Evolutionary conservation across 2,888 invertebrate species (phyloP).

Genomic region (Synergus umbraculus): DNA sequence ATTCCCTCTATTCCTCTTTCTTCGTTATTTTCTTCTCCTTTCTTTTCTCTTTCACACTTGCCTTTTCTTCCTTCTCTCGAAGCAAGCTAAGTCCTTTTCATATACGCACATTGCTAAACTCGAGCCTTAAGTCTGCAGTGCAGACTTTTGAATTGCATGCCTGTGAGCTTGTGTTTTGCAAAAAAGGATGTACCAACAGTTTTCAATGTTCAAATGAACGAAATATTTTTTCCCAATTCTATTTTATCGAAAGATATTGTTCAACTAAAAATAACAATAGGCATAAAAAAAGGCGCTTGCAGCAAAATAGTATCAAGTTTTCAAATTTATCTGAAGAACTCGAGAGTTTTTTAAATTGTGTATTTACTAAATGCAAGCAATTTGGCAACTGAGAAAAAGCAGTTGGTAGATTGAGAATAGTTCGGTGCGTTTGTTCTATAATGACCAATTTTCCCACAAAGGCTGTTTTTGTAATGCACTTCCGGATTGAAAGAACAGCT

Average conservation of each 20-base stretch:
- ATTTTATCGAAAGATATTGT: too few species aligned
- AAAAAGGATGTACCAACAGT: background rate
- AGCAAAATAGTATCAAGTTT: too few species aligned
- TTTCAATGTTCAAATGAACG: background rate
- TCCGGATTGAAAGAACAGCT: constrained; percentile 16
- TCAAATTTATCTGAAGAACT: too few species aligned
- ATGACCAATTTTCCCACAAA: constrained; percentile 34
- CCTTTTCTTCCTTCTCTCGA: constrained; percentile 33
- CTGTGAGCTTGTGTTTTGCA: background rate
- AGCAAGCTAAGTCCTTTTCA: constrained; percentile 51
- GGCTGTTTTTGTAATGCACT: constrained; percentile 9
- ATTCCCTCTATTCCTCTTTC: constrained; percentile 22
- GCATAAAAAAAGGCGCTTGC: too few species aligned
- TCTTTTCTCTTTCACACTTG: constrained; percentile 35
- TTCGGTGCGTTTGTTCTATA: background rate
- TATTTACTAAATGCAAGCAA: too few species aligned
- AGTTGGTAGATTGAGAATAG: constrained; percentile 9
- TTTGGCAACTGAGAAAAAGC: background rate
- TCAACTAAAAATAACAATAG: too few species aligned
- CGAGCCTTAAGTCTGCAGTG: background rate
- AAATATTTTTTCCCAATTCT: too few species aligned
- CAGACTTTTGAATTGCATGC: background rate
- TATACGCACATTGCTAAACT: constrained; percentile 38
- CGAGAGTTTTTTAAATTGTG: too few species aligned
- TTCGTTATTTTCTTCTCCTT: constrained; percentile 27